A percentile compares a stretch with the other conserved stretches of the same genome.
Evolutionary conservation across 2,888 invertebrate species (phyloP).

Genomic region (Onchidella celtica): DNA sequence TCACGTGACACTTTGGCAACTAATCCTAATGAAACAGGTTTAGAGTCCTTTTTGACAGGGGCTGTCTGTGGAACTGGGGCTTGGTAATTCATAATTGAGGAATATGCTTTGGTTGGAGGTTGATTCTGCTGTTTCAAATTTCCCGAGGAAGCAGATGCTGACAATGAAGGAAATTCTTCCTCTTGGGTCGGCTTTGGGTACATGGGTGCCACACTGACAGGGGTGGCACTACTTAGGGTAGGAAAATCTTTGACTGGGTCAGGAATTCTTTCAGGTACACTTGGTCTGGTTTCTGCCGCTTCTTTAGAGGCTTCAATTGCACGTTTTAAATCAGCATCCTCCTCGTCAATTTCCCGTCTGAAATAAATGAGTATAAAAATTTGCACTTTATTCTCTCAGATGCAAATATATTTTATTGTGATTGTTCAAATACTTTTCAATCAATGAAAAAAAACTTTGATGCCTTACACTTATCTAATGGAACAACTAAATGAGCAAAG

Average conservation of each 20-base stretch:
- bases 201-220: not conserved
- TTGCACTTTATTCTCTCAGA: not conserved
- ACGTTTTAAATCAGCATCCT: slow-evolving; percentile 62
- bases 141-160: slow-evolving; percentile 20
- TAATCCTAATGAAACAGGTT: slow-evolving; percentile 38
- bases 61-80: not conserved
- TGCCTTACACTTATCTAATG: too few relatives aligned
- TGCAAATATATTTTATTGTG: not conserved
- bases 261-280: slow-evolving; percentile 47
- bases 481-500: too few relatives aligned
- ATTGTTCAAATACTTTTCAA: too few relatives aligned
- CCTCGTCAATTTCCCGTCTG: slow-evolving; percentile 54
- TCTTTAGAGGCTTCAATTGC: slow-evolving; percentile 67
- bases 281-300: not conserved
- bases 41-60: slow-evolving; percentile 34
- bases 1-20: slow-evolving; percentile 24
- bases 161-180: slow-evolving; percentile 53
- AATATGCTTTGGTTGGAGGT: slow-evolving; percentile 18
- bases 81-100: slow-evolving; percentile 33
- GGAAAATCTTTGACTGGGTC: slow-evolving; percentile 73
- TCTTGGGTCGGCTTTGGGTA: not conserved
- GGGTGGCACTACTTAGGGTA: slow-evolving; percentile 68
- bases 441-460: not conserved
- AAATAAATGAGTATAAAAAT: not conserved
- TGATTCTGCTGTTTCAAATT: not conserved